Evolutionary conservation across 2,888 invertebrate genomes (phyloP).

Genomic region (Stenurella melanura): DNA sequence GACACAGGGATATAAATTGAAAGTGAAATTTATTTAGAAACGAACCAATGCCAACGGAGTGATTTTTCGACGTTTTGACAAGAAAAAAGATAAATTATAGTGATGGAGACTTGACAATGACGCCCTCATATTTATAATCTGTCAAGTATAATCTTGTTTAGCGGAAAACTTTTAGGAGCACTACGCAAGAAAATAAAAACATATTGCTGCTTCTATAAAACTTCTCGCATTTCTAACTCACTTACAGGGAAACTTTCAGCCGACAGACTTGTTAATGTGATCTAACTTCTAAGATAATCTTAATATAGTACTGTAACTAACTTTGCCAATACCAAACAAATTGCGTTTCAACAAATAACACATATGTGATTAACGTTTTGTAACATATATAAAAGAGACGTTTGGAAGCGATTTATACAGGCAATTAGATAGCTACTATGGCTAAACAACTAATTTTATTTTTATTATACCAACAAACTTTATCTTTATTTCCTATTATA

Average conservation of each 20-base stretch:
- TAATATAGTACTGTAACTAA: constrained; percentile 46
- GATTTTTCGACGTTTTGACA: constrained; percentile 53
- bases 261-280: constrained; percentile 32
- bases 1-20: constrained; percentile 55
- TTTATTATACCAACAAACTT: neutral
- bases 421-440: neutral
- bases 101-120: constrained; percentile 52
- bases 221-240: constrained; percentile 48
- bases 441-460: neutral
- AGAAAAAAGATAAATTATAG: constrained; percentile 52
- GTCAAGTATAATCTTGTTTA: constrained; percentile 56
- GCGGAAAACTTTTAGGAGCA: constrained; percentile 33
- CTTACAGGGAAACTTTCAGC: constrained; percentile 42
- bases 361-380: neutral
- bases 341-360: constrained; percentile 35
- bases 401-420: neutral
- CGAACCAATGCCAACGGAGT: constrained; percentile 40
- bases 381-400: constrained; percentile 7
- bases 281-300: constrained; percentile 45
- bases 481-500: neutral
- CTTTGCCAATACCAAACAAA: constrained; percentile 49
- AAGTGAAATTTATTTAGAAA: constrained; percentile 55
- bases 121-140: constrained; percentile 55
- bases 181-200: constrained; percentile 49
- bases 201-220: constrained; percentile 52